Evolutionary conservation across 2,888 invertebrate genomes (phyloP).

Genomic region (Uropetala carovei): DNA sequence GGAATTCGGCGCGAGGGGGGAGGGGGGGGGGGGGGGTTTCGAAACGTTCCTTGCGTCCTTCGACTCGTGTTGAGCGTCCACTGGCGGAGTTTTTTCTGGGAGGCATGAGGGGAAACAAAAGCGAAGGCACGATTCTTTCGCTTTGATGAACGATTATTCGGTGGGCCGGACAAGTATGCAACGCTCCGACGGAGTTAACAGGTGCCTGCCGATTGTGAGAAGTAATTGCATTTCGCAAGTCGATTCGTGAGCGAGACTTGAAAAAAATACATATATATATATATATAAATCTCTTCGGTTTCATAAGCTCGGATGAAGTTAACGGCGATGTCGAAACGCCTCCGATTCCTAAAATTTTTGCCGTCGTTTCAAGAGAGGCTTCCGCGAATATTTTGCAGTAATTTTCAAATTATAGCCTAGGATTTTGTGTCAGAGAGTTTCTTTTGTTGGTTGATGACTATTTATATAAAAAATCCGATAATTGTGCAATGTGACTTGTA

Average conservation of each 20-base stretch:
- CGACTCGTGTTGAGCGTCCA: background rate
- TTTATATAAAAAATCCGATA: too few relatives aligned
- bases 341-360: too few relatives aligned
- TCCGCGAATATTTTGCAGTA: too few relatives aligned
- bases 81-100: background rate
- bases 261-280: too few relatives aligned
- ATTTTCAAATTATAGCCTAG: too few relatives aligned
- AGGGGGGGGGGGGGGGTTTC: too few relatives aligned
- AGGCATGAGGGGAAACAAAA: background rate
- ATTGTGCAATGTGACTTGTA: too few relatives aligned
- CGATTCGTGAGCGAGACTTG: background rate
- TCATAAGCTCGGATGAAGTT: background rate
- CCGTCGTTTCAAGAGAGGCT: too few relatives aligned
- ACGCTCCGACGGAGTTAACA: constrained; percentile 21
- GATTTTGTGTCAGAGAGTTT: too few relatives aligned
- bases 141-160: constrained; percentile 26
- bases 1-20: too few relatives aligned
- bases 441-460: too few relatives aligned
- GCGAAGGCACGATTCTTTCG: background rate
- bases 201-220: constrained; percentile 5
- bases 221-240: background rate
- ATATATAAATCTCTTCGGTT: background rate
- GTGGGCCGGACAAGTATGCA: background rate
- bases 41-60: too few relatives aligned
- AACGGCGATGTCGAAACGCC: background rate